Conservation (phyloP, 1,140 invertebrate genomes). For the Psix sp. region DNA sequence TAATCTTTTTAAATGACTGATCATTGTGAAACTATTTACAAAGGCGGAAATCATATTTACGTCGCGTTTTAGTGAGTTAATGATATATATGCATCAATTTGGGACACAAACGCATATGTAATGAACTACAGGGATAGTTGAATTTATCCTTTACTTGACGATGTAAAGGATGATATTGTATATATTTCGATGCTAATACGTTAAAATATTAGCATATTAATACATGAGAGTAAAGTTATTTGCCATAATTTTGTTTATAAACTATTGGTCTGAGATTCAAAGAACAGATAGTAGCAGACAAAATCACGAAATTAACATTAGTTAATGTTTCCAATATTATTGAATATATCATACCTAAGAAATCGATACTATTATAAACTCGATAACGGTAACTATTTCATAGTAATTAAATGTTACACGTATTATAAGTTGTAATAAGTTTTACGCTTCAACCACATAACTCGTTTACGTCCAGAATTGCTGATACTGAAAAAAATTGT, state of each 20-base stretch:
- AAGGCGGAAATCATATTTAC: too few species aligned
- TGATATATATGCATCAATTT: conserved; percentile 1
- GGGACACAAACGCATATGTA: neutral
- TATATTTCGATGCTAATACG: conserved; percentile 6
- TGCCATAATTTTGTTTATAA: conserved; percentile 10
- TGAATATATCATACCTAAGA: neutral
- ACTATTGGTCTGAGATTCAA: neutral
- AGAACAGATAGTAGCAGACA: neutral
- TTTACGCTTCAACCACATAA: too few species aligned
- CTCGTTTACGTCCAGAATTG: too few species aligned
- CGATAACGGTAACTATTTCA: too few species aligned
- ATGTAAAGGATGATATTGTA: conserved; percentile 1
- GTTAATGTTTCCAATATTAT: neutral
- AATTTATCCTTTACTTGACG: neutral
- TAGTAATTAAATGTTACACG: too few species aligned
- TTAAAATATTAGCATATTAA: conserved; percentile 11
- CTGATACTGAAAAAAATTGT: too few species aligned
- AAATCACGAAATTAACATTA: neutral
- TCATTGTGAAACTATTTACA: too few species aligned
- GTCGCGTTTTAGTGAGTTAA: too few species aligned
- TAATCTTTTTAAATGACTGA: too few species aligned
- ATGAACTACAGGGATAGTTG: neutral
- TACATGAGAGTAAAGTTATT: neutral
- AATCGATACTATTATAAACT: neutral
- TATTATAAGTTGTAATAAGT: too few species aligned